phyloP scores from a whole-genome alignment of 2,113 vertebrate genomes.

The Rhinopomastus cyanomelas region DNA sequence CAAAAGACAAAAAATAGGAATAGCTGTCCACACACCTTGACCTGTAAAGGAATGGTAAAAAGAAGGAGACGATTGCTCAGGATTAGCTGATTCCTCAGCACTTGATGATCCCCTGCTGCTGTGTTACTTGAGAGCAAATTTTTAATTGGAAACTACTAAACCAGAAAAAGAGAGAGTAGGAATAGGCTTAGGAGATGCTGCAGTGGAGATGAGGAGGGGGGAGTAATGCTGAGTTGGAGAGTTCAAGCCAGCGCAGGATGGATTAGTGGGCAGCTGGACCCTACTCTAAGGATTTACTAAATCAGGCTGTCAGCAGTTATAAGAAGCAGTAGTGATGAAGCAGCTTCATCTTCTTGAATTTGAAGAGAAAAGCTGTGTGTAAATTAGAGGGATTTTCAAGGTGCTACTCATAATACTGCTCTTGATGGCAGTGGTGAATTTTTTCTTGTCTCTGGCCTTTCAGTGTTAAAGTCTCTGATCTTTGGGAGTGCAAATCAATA shows the following conservation, averaged over 20 bases:
- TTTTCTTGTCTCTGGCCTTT: not conserved
- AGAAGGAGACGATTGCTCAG: not conserved
- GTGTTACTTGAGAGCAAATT: not conserved
- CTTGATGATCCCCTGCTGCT: not conserved
- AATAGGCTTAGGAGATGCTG: not conserved
- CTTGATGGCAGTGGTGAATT: not conserved
- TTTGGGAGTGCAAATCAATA: not conserved
- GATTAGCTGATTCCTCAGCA: not conserved
- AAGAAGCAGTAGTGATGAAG: not conserved
- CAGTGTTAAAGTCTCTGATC: rapidly evolving
- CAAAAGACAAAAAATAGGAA: not conserved
- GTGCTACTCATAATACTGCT: not conserved
- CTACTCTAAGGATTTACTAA: not conserved
- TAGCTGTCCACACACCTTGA: rapidly evolving
- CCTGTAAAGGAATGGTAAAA: rapidly evolving
- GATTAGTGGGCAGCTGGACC: not conserved
- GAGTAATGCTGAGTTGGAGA: not conserved
- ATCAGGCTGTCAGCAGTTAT: not conserved
- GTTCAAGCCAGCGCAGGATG: not conserved
- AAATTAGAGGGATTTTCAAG: not conserved
- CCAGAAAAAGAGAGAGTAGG: not conserved
- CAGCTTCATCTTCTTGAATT: not conserved
- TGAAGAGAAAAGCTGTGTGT: not conserved
- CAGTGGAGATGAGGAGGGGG: rapidly evolving
- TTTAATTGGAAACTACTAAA: not conserved